Base-by-base conservation (phyloP, 1,140 invertebrate genomes). In the Solenopsis fugax region DNA sequence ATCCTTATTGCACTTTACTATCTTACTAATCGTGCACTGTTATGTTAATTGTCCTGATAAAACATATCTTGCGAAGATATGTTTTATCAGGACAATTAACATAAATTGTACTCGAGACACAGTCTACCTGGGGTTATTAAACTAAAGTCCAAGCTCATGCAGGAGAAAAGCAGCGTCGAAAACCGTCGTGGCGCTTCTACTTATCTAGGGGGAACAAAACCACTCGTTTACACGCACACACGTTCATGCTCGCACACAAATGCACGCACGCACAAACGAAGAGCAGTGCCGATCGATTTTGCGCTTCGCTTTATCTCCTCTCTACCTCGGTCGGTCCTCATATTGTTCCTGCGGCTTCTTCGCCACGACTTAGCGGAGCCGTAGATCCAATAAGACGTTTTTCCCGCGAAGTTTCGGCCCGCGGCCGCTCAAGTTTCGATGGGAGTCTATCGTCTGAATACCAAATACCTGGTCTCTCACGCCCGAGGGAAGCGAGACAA, bases 401-500 rank as follows among this genome's bases (percentile, higher is more conserved):
- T 76, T 78, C 41, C 85, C 69, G 71, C 62, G 88, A 94, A 93
- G 80, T 93, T 92, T 90, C 81, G 81, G 67, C 82, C 29, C 54
- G 86, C 88, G 89, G 81, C 87, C 90, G 90, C 90, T 87, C 88
- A 93, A 94, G 89, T 94, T 94, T 93, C 93, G 92, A 94, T 93
- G 91, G 90, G 69, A 89, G 85, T 88, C 50, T 87, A 89, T 81
- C 54, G 52, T 75, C 77, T 91, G 93, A 95, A 94, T 95, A 94
- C 92, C 88, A 92, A 94, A 87, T 91, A 88, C 87, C 82, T 62
- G 29, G 12, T 52, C 65, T 56, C 50, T 37, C 45, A 72, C 21
- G 65, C 78, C 18, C 29, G 29, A 50, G 86, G 54, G 58, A 67
- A 65, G 48, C 56, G 69, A 89, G 85, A 85, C 48, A 60, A 52